Evolutionary conservation across 2,888 invertebrate genomes (phyloP).

Genomic region (Drosophila rellima): DNA sequence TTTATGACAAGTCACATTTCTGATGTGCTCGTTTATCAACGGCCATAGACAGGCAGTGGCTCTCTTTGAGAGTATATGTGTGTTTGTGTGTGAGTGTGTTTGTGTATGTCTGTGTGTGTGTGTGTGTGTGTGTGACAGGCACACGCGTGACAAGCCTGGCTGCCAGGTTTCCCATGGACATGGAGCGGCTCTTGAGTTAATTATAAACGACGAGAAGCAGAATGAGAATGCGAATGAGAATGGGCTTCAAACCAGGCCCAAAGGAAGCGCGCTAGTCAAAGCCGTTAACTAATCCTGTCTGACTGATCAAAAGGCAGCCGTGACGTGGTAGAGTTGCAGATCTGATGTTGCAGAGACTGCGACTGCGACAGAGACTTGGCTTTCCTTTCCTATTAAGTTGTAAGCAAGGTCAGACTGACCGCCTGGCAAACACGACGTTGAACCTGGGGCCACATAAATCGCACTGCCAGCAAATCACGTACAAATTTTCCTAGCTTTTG

Average conservation of each 20-base stretch:
- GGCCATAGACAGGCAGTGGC: conserved; percentile 73
- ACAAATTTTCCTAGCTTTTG: conserved; percentile 53
- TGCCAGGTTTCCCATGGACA: conserved; percentile 62
- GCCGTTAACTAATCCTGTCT: conserved; percentile 71
- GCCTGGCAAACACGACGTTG: conserved; percentile 65
- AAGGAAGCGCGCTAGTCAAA: conserved; percentile 67
- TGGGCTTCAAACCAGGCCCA: conserved; percentile 12
- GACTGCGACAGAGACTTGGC: not conserved
- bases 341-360: not conserved
- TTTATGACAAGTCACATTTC: conserved; percentile 85
- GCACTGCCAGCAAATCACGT: conserved; percentile 57
- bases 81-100: conserved; percentile 12
- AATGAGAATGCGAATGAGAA: conserved; percentile 13
- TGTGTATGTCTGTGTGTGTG: conserved; percentile 39
- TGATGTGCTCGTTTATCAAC: conserved; percentile 82
- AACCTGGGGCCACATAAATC: conserved; percentile 62
- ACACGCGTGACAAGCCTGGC: conserved; percentile 75
- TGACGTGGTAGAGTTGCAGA: conserved; percentile 18
- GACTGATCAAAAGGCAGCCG: conserved; percentile 74
- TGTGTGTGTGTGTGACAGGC: conserved; percentile 43
- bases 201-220: conserved; percentile 77
- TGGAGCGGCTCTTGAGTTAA: conserved; percentile 76
- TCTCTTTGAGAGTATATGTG: not conserved
- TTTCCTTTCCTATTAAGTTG: conserved; percentile 53
- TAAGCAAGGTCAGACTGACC: conserved; percentile 64